Evolutionary conservation across 1,140 invertebrate genomes (phyloP).

Genomic region (Pteromalus puparum): DNA sequence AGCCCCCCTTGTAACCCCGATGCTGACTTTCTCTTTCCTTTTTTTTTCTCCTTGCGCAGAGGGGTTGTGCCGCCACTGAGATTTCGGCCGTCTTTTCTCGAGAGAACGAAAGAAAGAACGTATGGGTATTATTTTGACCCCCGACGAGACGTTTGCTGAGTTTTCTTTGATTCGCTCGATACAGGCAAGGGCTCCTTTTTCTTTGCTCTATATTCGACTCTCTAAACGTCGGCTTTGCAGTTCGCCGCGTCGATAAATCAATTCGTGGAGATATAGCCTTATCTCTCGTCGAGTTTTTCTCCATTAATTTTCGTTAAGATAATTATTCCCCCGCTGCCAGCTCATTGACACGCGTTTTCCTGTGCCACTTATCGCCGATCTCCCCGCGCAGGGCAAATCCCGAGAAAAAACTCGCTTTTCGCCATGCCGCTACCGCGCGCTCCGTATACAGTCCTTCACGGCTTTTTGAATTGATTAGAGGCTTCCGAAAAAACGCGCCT

Average conservation of each 20-base stretch:
- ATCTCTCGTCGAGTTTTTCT: neutral
- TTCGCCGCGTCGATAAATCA: neutral
- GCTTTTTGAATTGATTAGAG: slow-evolving; percentile 33
- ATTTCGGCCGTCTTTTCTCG: neutral
- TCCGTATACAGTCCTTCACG: neutral
- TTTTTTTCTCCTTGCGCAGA: neutral
- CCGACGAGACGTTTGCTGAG: neutral
- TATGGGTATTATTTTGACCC: neutral
- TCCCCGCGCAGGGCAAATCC: neutral
- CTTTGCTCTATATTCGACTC: too few species aligned
- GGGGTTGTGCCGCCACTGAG: neutral
- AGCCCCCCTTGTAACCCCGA: neutral
- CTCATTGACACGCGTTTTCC: slow-evolving; percentile 8
- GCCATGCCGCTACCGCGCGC: neutral
- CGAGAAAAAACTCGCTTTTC: neutral
- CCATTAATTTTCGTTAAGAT: slow-evolving; percentile 8
- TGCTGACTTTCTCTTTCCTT: neutral
- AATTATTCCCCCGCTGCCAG: neutral
- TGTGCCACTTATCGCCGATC: neutral
- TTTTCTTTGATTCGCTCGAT: neutral
- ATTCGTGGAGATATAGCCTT: neutral
- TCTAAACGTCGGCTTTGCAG: neutral
- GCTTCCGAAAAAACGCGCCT: neutral
- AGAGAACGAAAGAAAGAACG: neutral
- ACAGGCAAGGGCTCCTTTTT: neutral